Evolutionary conservation across 1,140 invertebrate genomes (phyloP), one percentile per base, ranked within the genome.

Genomic region (Drosophila parvula): DNA sequence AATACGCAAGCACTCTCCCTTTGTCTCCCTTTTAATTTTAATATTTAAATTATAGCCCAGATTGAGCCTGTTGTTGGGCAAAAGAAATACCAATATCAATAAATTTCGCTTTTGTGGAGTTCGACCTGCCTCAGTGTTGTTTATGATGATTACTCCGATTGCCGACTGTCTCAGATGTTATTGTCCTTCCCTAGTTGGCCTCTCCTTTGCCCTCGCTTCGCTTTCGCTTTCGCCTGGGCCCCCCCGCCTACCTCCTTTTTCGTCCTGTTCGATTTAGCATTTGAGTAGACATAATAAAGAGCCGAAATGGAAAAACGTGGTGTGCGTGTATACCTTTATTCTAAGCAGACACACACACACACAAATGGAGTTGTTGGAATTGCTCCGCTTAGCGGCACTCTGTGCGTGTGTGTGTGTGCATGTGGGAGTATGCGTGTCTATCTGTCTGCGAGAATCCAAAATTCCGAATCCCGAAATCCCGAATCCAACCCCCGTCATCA

Each of bases 221-320:
- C 34, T 55, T 55, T 53, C 32, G 11, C 50, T 38, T 38, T 55
- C 32, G 51, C 10, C 18, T 8, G 27, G 12, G 34, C 38, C 14
- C n/a, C 14, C 14, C 38, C 12, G 14, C 14, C 0, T 16, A 7
- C 18, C 11, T 50, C 27, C 16, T 8, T 10, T 27, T 41, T 63
- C 3, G 32, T 45, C 47, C 63, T 45, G 22, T 70, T 68, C 68
- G 68, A 70, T 70, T 70, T 69, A 41, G 50, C 43, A 55, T 57
- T 57, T 69, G 22, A 48, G 77, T 80, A 88, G 83, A 88, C 79
- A 88, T 83, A 85, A 88, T 89, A 76, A 76, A 76, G 71, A 75
- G 53, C 22, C 43, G n/a, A 70, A 59, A 73, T 71, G 36, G 43
- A 78, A 83, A 89, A 78, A 81, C 30, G 61, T 43, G 55, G 57